Conservation (phyloP, 2,888 invertebrate species). For the Teleiodes luculella region DNA sequence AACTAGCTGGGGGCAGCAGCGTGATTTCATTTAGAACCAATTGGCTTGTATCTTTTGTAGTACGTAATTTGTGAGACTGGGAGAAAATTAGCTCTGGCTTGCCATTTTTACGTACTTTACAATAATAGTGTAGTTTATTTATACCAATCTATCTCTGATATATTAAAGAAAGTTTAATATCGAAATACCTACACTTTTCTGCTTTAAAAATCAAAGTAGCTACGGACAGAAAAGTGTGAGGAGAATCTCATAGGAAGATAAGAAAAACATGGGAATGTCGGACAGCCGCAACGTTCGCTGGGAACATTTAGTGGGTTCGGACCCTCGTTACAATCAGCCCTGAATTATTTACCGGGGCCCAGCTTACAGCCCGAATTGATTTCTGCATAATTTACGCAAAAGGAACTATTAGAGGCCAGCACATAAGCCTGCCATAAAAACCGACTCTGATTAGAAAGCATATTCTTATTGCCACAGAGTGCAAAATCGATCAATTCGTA, state of each 20-base stretch:
- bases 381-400: conserved; percentile 71
- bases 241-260: conserved; percentile 49
- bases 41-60: conserved; percentile 5
- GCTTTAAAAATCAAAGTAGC: conserved; percentile 19
- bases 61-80: no score
- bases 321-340: conserved; percentile 71
- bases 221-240: conserved; percentile 34
- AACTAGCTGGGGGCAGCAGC: conserved; percentile 35
- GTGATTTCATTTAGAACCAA: conserved; percentile 52
- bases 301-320: conserved; percentile 65
- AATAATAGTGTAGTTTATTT: no score
- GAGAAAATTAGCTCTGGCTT: background rate
- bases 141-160: no score
- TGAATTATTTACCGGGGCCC: conserved; percentile 70
- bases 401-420: conserved; percentile 45
- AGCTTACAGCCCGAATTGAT: conserved; percentile 67
- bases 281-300: conserved; percentile 52
- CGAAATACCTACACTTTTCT: no score
- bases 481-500: conserved; percentile 12
- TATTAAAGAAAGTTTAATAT: no score
- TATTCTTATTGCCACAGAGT: background rate
- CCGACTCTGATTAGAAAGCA: conserved; percentile 30
- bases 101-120: background rate
- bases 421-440: conserved; percentile 52
- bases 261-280: conserved; percentile 50